Evolutionary conservation across 1,140 invertebrate genomes (phyloP), one percentile per base, ranked within the genome.

Genomic region (Drosophila truncata): DNA sequence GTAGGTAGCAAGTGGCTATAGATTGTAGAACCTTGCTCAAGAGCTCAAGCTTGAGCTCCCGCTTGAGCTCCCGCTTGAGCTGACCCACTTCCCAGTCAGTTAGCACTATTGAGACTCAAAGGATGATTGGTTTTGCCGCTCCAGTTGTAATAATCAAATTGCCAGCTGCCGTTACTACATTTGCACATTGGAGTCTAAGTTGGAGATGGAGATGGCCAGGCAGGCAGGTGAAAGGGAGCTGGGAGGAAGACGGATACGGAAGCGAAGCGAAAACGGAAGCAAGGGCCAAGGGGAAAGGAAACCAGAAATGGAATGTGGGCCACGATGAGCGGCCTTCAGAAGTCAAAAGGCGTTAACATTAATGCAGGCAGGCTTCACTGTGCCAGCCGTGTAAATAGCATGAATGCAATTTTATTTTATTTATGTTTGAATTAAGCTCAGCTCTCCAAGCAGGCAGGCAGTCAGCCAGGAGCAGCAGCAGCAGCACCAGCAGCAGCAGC

Each of bases 81-180:
- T 76, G 72, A 66, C 72, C 61, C 73, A 76, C 52, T 66, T 65
- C 31, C 35, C 54, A 33, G 54, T 35, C 65, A 76, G 52, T 75
- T 58, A 64, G 60, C 50, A 46, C 44, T 29, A 60, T 76, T 44
- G 33, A 31, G 39, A 47, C 71, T 61, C 37, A 57, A 75, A 57
- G 64, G 64, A 46, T 75, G 85, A 87, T 86, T 87, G 74, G 65
- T 64, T 80, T 63, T 78, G 75, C 41, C 44, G 46, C 63, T 47
- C 47, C 70, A 85, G 77, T 86, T 78, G 70, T 64, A 79, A 78
- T 87, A 87, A 87, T 87, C 82, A 82, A 86, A 78, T 86, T 71
- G 82, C 67, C 64, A 52, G 42, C 62, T 54, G 35, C 60, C 41
- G 52, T 65, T 65, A 58, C 29, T 64, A 31, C 71, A 75, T 52